A percentile compares a stretch with the other conserved stretches of the same genome.
Evolutionary conservation across 2,797 vertebrate species (phyloP).

Genomic region (Pogonophryne albipinna): DNA sequence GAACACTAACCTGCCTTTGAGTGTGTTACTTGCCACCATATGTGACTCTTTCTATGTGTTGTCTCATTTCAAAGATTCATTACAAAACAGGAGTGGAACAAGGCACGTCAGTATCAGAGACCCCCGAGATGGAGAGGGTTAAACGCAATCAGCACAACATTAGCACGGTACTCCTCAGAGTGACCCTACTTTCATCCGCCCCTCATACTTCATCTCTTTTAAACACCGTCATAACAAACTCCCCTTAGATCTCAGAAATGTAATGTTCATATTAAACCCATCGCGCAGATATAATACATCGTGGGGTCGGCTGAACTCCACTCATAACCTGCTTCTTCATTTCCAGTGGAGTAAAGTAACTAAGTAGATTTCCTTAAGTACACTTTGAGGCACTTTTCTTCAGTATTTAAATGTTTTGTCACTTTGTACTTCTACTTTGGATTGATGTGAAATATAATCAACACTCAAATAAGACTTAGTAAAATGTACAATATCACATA

Average conservation of each 20-base stretch:
- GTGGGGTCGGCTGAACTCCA: conserved; percentile 9
- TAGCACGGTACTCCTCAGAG: conserved; percentile 91
- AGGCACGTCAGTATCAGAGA: conserved; percentile 94
- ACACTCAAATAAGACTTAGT: too few relatives aligned
- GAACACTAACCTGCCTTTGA: background rate
- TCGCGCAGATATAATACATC: conserved; percentile 41
- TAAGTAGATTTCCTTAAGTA: too few relatives aligned
- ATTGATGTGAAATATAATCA: too few relatives aligned
- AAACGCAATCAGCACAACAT: conserved; percentile 96
- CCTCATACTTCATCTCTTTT: conserved; percentile 28
- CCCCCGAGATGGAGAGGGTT: conserved; percentile 98
- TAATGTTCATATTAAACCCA: conserved; percentile 37
- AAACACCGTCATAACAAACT: conserved; percentile 22
- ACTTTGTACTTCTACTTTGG: too few relatives aligned
- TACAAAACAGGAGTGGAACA: conserved; percentile 95
- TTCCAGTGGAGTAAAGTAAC: too few relatives aligned
- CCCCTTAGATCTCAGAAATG: conserved; percentile 12
- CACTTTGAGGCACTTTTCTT: too few relatives aligned
- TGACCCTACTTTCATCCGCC: conserved; percentile 37
- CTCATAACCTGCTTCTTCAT: conserved; percentile 53
- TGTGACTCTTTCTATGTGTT: conserved; percentile 67
- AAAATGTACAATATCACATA: too few relatives aligned
- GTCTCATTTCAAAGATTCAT: conserved; percentile 87
- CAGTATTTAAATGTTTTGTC: too few relatives aligned
- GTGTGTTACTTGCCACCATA: conserved; percentile 5